Evolutionary conservation across 2,113 vertebrate genomes (phyloP).

Genomic region (Atlantisia rogersi): DNA sequence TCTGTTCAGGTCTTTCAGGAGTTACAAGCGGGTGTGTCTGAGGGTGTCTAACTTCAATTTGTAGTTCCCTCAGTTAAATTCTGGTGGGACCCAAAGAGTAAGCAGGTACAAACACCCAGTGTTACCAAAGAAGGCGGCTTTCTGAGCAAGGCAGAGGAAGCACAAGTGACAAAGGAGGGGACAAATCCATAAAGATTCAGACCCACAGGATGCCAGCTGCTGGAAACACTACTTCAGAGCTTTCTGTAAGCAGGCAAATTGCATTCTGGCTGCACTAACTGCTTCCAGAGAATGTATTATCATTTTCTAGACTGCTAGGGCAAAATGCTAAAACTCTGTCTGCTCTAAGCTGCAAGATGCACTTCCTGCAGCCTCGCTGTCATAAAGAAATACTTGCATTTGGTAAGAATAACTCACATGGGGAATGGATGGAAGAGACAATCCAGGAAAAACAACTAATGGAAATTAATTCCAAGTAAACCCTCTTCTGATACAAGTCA

Average conservation of each 20-base stretch:
- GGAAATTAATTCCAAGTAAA: not conserved
- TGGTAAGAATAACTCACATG: not conserved
- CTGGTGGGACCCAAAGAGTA: not conserved
- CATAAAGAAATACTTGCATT: not conserved
- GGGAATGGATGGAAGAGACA: not conserved
- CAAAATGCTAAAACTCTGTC: not conserved
- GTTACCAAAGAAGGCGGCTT: accelerated
- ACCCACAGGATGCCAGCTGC: not conserved
- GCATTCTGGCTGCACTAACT: not conserved
- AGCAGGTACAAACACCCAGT: accelerated
- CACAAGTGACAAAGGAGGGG: not conserved
- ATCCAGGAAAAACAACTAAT: not conserved
- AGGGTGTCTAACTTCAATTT: not conserved
- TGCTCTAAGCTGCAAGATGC: not conserved
- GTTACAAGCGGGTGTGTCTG: not conserved
- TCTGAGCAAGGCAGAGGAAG: not conserved
- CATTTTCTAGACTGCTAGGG: not conserved
- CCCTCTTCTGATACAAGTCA: not conserved
- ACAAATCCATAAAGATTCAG: not conserved
- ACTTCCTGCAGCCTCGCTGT: not conserved
- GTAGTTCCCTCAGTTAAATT: not conserved
- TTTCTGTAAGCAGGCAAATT: not conserved
- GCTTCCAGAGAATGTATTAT: not conserved
- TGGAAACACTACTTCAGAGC: not conserved
- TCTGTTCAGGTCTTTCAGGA: not conserved